Evolutionary conservation across 2,113 vertebrate species (phyloP), one percentile per base, ranked within the genome.

Genomic region (Aramus guarauna): DNA sequence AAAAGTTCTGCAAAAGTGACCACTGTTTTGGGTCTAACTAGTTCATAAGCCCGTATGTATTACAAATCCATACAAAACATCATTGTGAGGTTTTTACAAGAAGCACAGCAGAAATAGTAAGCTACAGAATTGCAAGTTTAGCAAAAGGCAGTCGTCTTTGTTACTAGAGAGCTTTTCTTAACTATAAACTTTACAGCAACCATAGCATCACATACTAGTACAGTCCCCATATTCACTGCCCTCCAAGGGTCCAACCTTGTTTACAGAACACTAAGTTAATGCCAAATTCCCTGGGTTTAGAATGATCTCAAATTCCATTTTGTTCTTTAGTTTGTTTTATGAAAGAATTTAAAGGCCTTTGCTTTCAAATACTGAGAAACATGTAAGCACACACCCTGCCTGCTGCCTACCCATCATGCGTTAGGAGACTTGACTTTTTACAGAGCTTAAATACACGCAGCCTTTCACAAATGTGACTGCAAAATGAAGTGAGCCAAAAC

Each of bases 401-500:
- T 41, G 60, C 43, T 91, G 69, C 66, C 55, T 48, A 64, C 27
- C 48, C 66, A 48, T 8, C 71, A 48, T 22, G 34, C 0, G 0
- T 64, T 43, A 53, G 18, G 52, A 92, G 41, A 77, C 50, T 66
- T 74, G 48, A 85, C 88, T 92, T 95, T 90, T 74, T 91, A 71
- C 63, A 37, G 56, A 60, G 56, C 32, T 90, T 77, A 83, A 86
- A 90, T 15, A 71, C 75, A 85, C 4, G 3, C 79, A 88, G 88
- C 77, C 66, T 47, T 90, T 73, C 36, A 47, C 20, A 90, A 95
- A 62, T 63, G 60, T 55, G 56, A 83, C 76, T 95, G 88, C 56
- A 93, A 89, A 83, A 74, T 1, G 16, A 87, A 94, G 60, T 12
- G 53, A 92, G 91, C 89, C 73, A 92, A 96, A 58, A 45, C 77